phyloP scores from a whole-genome alignment of 2,888 invertebrate species.

The Bombyx huttoni region DNA sequence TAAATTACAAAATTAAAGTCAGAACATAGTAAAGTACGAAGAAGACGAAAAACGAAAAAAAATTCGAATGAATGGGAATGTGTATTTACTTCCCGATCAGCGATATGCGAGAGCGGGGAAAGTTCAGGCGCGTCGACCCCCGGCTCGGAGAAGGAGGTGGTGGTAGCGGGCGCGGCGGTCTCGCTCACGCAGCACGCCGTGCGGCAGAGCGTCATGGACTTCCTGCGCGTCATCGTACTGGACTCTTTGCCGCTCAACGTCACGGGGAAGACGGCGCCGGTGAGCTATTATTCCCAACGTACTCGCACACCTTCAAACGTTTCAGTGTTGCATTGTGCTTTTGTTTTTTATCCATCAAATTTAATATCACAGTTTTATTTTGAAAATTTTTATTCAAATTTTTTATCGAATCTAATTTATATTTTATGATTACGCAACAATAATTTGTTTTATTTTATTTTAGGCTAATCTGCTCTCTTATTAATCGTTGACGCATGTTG shows the following conservation, averaged over 20 bases:
- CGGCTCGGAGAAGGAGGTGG: conserved; percentile 72
- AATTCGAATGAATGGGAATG: too few relatives aligned
- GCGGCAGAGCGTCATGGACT: conserved; percentile 93
- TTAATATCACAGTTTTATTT: not conserved
- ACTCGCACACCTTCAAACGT: not conserved
- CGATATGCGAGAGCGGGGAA: conserved; percentile 76
- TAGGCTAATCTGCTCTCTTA: not conserved
- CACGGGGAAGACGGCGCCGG: conserved; percentile 83
- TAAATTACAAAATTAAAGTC: too few relatives aligned
- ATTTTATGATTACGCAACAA: too few relatives aligned
- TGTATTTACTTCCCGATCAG: conserved; percentile 14
- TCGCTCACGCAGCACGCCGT: conserved; percentile 83
- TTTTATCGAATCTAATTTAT: too few relatives aligned
- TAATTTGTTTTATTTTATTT: not conserved
- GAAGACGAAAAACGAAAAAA: too few relatives aligned
- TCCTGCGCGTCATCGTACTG: conserved; percentile 92
- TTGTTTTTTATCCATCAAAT: too few relatives aligned
- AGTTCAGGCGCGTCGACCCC: conserved; percentile 88
- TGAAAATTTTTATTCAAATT: not conserved
- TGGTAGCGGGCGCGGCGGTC: conserved; percentile 54
- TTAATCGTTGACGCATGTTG: not conserved
- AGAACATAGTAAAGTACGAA: too few relatives aligned
- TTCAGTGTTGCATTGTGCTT: too few relatives aligned
- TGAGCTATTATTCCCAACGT: conserved; percentile 18
- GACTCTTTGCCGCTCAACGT: conserved; percentile 91